Evolutionary conservation across 2,113 vertebrate genomes (phyloP).

Genomic region (Eupsittula cactorum): DNA sequence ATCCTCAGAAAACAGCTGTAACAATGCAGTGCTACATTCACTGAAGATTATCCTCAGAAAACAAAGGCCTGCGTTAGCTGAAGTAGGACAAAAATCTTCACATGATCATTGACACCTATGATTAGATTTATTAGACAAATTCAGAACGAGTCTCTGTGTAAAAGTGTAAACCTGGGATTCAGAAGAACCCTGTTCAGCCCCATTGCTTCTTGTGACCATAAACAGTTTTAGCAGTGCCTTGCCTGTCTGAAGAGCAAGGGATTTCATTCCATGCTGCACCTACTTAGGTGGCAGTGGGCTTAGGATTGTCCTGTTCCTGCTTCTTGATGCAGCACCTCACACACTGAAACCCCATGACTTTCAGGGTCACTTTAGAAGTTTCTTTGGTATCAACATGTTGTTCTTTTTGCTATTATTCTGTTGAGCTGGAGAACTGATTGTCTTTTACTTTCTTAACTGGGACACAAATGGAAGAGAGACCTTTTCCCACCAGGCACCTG

Average conservation of each 20-base stretch:
- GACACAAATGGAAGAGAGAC: background rate
- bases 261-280: background rate
- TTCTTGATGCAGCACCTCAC: background rate
- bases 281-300: background rate
- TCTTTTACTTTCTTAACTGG: background rate
- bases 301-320: background rate
- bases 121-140: background rate
- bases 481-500: background rate
- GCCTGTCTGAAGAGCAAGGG: background rate
- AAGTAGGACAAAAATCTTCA: slow-evolving; percentile 8
- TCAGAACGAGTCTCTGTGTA: background rate
- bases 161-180: background rate
- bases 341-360: background rate
- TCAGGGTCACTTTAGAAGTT: background rate
- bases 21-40: background rate
- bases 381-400: background rate
- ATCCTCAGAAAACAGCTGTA: background rate
- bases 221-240: background rate
- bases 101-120: background rate
- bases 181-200: background rate
- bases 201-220: background rate
- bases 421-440: background rate
- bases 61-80: background rate
- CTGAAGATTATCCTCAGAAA: background rate
- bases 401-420: background rate